Evolutionary conservation across 1,140 invertebrate genomes (phyloP).

Genomic region (Psilanteris sp.): DNA sequence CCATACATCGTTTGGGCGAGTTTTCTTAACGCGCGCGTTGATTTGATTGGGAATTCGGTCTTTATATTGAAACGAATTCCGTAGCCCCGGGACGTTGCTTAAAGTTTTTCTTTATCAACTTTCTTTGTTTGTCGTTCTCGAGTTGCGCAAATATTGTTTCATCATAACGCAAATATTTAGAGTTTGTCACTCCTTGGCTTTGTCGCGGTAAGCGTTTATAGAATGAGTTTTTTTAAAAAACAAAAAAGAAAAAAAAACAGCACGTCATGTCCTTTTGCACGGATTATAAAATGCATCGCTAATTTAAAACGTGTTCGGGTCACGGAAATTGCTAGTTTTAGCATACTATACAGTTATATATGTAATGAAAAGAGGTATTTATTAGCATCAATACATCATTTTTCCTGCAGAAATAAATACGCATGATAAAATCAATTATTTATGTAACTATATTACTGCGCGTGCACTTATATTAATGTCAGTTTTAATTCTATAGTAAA

Average conservation of each 20-base stretch:
- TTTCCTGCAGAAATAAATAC: constrained; percentile 27
- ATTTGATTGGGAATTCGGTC: no score
- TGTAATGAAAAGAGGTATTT: constrained; percentile 26
- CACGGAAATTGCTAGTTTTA: constrained; percentile 4
- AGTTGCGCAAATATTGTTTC: constrained; percentile 3
- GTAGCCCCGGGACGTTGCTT: not conserved
- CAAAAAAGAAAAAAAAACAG: not conserved
- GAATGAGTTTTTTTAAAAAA: no score
- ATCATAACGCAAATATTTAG: constrained; percentile 10
- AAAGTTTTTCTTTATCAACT: not conserved
- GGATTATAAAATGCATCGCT: constrained; percentile 1
- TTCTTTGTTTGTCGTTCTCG: not conserved
- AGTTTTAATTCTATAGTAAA: constrained; percentile 26
- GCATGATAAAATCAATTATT: constrained; percentile 52
- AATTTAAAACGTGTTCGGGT: not conserved
- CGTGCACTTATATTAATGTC: constrained; percentile 14
- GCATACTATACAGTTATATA: constrained; percentile 19
- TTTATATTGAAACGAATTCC: no score
- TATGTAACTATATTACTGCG: constrained; percentile 22
- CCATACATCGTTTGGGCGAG: no score
- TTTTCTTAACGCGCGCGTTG: no score
- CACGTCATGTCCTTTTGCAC: not conserved
- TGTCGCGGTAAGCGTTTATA: constrained; percentile 3
- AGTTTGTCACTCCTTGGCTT: constrained; percentile 8
- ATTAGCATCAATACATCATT: constrained; percentile 17